Evolutionary conservation across 2,797 vertebrate species (phyloP), one percentile per base, ranked within the genome.

Genomic region (Amblyopsis hoosieri): DNA sequence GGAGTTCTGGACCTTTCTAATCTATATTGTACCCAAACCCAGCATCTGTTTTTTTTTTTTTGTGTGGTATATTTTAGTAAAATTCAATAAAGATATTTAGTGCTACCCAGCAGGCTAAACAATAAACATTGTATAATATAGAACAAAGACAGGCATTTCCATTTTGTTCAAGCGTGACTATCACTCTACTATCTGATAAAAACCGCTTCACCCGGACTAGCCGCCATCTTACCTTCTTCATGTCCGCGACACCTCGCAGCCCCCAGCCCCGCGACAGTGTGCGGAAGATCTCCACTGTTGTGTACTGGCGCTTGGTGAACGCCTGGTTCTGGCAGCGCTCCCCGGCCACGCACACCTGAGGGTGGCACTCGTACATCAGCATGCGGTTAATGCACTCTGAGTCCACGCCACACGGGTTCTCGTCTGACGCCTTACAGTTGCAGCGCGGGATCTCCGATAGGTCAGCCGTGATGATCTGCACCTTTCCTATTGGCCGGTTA

Each of bases 311-410:
- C 75, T 99, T 99, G 53, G 92, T 96, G 82, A 98, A 99, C 85
- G 95, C 91, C 82, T 99, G 98, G 90, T 99, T 99, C 72, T 97
- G 97, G 85, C 98, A 99, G 54, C 91, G 88, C 13, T 94, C 96
- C 0, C 95, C 96, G 0, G 98, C 96, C 0, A 93, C 94, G 23
- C 98, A 99, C 67, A 98, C 97, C 65, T 97, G 81, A 17, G 97
- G 95, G 71, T 99, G 95, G 90, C 98, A 99, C 83, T 99, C 98
- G 2, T 99, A 99, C 61, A 99, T 88, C 81, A 99, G 82, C 98
- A 99, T 99, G 72, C 97, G 96, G 68, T 99, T 99, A 79, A 99
- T 97, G 88, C 98, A 99, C 85, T 99, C 97, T 0, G 98, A 99
- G 85, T 99, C 98, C 6, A 96, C 85, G 59, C 98, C 93, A 0